Evolutionary conservation across 2,797 vertebrate species (phyloP).

Genomic region (Carcharodon carcharias): DNA sequence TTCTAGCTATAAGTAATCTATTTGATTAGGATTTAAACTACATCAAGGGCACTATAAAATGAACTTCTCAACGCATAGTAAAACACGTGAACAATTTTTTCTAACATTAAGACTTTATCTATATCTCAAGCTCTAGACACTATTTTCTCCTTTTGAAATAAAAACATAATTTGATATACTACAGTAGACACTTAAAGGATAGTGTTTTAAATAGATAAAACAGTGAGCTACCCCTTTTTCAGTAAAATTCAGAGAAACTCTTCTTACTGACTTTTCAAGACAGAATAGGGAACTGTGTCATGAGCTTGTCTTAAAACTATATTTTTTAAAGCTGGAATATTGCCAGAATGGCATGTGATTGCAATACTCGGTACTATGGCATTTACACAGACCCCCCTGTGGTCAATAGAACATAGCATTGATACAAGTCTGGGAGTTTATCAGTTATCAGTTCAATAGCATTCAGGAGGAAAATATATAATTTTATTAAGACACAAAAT

Average conservation of each 20-base stretch:
- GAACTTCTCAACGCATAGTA: neutral
- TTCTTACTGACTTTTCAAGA: neutral
- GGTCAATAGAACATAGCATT: neutral
- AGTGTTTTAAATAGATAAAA: neutral
- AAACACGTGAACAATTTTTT: neutral
- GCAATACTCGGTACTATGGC: too few species aligned
- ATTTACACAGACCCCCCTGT: neutral
- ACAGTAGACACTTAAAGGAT: neutral
- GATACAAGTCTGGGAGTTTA: neutral
- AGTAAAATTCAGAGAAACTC: neutral
- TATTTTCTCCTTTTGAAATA: neutral
- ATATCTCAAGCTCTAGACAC: neutral
- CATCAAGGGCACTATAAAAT: neutral
- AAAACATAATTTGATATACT: neutral
- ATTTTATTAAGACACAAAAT: neutral
- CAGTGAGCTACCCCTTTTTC: neutral
- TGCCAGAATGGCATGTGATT: neutral
- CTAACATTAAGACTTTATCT: neutral
- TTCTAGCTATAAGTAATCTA: neutral
- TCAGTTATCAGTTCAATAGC: neutral
- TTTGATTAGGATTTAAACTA: neutral
- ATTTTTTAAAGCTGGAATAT: neutral
- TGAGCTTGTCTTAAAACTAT: neutral
- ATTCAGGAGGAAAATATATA: neutral
- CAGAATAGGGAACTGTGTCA: neutral